Percentiles rank a stretch among this genome's conserved stretches.
These are phyloP conservation scores for Pogonophryne albipinna DNA, from an alignment of 2,797 vertebrate species.

Conservation along the genomic window DNA sequence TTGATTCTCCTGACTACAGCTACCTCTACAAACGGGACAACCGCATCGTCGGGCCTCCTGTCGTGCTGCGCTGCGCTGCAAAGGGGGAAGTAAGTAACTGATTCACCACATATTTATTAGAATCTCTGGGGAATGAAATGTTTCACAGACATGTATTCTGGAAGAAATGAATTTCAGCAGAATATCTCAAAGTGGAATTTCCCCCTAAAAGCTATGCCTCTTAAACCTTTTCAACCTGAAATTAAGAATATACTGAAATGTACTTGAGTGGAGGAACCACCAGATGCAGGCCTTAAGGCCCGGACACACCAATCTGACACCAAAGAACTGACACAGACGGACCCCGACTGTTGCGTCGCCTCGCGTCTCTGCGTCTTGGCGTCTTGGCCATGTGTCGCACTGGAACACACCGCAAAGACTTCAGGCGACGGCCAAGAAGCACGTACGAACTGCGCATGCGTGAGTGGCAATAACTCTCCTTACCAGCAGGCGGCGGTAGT, in stretches of 20 bases:
- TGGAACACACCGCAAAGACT: no score
- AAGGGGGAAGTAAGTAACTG: slow-evolving; percentile 87
- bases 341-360: no score
- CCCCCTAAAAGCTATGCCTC: not conserved
- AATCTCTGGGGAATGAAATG: not conserved
- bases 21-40: slow-evolving; percentile 91
- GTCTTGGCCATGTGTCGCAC: no score
- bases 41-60: slow-evolving; percentile 93
- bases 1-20: slow-evolving; percentile 87
- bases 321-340: no score
- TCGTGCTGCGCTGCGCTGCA: slow-evolving; percentile 89
- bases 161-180: not conserved
- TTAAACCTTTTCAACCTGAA: not conserved
- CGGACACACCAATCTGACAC: no score
- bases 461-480: no score
- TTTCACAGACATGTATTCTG: not conserved
- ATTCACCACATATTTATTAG: slow-evolving; percentile 4
- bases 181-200: not conserved
- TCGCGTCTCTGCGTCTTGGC: no score
- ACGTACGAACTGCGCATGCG: no score
- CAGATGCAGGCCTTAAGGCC: not conserved
- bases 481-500: no score
- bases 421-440: no score
- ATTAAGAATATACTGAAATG: no score
- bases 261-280: not conserved